These are phyloP conservation scores for Zelleria hepariella DNA, from an alignment of 2,888 invertebrate species.

Conservation along the genomic window DNA sequence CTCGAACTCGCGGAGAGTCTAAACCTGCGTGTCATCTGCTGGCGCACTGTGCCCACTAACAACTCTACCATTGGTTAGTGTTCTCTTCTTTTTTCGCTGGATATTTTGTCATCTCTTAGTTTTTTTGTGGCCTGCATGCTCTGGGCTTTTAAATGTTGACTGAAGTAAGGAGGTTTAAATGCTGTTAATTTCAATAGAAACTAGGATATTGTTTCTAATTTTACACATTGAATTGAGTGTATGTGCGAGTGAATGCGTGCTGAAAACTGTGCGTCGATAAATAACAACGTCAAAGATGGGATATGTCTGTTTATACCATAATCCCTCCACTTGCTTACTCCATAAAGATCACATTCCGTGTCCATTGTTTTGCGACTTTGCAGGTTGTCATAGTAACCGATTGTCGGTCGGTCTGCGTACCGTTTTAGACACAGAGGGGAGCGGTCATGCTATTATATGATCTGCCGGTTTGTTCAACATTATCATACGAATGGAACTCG, in stretches of 20 bases:
- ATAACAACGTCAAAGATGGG: not conserved
- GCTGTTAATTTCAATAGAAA: not conserved
- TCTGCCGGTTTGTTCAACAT: slow-evolving; percentile 57
- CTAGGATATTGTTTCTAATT: not conserved
- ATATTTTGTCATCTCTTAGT: not conserved
- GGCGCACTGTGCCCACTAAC: slow-evolving; percentile 95
- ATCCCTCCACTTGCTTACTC: not conserved
- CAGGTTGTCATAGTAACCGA: slow-evolving; percentile 37
- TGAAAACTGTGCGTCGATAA: not conserved
- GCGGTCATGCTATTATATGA: slow-evolving; percentile 33
- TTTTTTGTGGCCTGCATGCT: not conserved
- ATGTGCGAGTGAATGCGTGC: not conserved
- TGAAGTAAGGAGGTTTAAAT: not conserved
- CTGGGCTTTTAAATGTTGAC: not conserved
- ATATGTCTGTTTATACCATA: not conserved
- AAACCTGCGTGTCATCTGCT: slow-evolving; percentile 87
- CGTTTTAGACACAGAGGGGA: slow-evolving; percentile 4
- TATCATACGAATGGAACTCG: slow-evolving; percentile 17
- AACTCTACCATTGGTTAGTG: slow-evolving; percentile 83
- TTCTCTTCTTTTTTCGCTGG: not conserved
- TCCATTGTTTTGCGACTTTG: slow-evolving; percentile 49
- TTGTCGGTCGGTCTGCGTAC: slow-evolving; percentile 2
- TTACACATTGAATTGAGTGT: not conserved
- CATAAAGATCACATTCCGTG: not conserved
- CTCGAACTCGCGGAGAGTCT: slow-evolving; percentile 84